Evolutionary conservation across 2,888 invertebrate species (phyloP).

Genomic region (Sesamia inferens): DNA sequence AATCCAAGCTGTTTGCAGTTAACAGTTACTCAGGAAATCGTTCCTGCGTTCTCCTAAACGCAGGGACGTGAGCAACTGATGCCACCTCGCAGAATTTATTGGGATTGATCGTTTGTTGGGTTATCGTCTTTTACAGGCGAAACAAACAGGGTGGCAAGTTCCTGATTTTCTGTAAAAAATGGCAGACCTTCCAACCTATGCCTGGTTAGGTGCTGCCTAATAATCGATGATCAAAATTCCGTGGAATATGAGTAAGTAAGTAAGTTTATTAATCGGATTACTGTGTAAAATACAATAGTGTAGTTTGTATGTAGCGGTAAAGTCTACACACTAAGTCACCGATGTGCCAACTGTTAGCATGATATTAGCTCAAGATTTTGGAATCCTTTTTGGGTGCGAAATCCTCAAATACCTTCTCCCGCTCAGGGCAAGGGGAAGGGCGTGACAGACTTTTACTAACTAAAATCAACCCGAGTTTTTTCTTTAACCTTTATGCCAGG

Average conservation of each 20-base stretch:
- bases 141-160: background rate
- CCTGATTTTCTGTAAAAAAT: background rate
- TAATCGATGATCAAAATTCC: background rate
- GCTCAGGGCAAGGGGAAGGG: no score
- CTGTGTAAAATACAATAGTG: background rate
- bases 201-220: background rate
- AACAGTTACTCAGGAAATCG: slow-evolving; percentile 34
- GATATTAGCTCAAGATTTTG: background rate
- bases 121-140: background rate
- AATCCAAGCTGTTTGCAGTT: slow-evolving; percentile 40
- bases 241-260: background rate
- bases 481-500: no score
- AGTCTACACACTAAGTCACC: background rate
- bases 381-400: no score
- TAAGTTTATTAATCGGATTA: no score
- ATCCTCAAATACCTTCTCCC: no score
- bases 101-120: slow-evolving; percentile 1
- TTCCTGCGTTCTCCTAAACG: slow-evolving; percentile 18
- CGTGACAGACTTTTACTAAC: no score
- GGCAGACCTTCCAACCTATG: no score
- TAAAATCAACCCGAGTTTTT: no score
- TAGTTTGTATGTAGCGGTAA: background rate
- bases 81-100: slow-evolving; percentile 28
- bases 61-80: no score
- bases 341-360: no score